Conservation (phyloP, 1,140 invertebrate genomes). For the Macrotrachela quadricornifera region DNA sequence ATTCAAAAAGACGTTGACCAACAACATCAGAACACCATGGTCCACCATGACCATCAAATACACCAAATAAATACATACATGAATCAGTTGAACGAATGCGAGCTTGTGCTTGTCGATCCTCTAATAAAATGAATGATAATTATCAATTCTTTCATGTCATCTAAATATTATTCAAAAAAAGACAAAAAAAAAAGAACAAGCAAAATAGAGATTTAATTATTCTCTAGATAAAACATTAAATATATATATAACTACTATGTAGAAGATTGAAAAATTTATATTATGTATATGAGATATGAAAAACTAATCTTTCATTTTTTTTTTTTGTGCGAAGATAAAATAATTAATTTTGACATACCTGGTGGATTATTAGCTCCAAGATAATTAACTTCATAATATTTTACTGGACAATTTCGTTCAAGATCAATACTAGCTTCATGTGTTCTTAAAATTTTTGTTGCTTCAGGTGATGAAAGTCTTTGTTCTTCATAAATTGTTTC, state of each 20-base stretch:
- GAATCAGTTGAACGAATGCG: background rate
- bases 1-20: conserved; percentile 48
- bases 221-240: no score
- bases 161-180: no score
- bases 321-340: no score
- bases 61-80: conserved; percentile 49
- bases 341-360: background rate
- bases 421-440: conserved; percentile 1
- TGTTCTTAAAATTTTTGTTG: conserved; percentile 3
- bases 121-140: background rate
- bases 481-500: no score
- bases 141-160: no score
- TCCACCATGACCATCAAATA: conserved; percentile 86
- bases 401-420: conserved; percentile 1
- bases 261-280: no score
- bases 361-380: conserved; percentile 3
- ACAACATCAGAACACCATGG: conserved; percentile 59
- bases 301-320: no score
- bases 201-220: no score
- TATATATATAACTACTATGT: no score
- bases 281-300: no score
- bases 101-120: conserved; percentile 4
- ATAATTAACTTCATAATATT: conserved; percentile 8
- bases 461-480: background rate
- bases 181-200: no score